Base-by-base conservation (phyloP, 35 echinoderm and acorn worm genomes). In the Nesometra sesokonis region DNA sequence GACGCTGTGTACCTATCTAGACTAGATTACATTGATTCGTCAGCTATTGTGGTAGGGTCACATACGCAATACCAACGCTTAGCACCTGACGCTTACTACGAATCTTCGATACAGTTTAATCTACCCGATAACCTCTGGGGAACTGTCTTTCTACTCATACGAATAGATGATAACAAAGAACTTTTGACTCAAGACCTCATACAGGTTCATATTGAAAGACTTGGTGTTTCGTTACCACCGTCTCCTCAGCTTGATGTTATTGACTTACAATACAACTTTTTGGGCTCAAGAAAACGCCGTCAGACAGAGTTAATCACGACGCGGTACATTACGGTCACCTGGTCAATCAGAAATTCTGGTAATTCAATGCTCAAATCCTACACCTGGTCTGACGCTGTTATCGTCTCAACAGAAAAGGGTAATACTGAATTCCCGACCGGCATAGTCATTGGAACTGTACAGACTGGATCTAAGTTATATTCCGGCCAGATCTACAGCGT, bases 41-140 rank as follows among this genome's bases (percentile, higher is more conserved):
- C 52, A 27, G 52, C 52, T 2, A 67, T 67, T 67, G 8, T 67
- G 23, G 2, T 67, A 67, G 52, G 52, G 23, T 67, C 52, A 27
- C 0, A 19, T 2, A 27, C 7, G 52, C 52, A 67, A 67, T 9
- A 13, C 2, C 8, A 67, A 9, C 21, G 1, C 1, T 67, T 67
- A 27, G 23, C 7, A 19, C 32, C 32, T 35, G 57, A 13, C 0
- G 57, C 32, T 34, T 32, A 5, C 2, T 86, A 77, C 57, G 17
- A 5, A 13, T 34, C 33, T 21, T 13, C 29, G 15, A 77, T 35
- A 1, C 34, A 77, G 13, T 19, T 86, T 78, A 36, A 30, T 77
- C 11, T 86, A 34, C 85, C 85, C 27, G 85, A 86, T 21, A n/a
- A 86, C 27, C 2, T 86, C 8, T 77, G 32, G 30, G 85, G 85